These are phyloP conservation scores for Synanthedon tipuliformis DNA, from an alignment of 2,888 invertebrate genomes.

Conservation along the genomic window DNA sequence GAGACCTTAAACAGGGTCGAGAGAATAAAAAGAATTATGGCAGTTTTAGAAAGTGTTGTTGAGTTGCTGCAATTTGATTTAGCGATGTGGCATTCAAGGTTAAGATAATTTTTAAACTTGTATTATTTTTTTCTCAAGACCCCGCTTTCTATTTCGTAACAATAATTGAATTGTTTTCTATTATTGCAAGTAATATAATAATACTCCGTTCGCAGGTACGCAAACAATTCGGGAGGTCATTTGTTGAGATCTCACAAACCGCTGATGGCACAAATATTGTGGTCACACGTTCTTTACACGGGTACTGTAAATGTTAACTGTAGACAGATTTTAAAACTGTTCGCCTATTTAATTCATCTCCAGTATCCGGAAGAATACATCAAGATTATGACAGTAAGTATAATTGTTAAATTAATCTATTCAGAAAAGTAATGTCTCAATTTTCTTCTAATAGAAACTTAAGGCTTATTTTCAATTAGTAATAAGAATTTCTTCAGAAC, in stretches of 20 bases:
- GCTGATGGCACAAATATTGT: conserved; percentile 42
- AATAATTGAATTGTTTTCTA: not conserved
- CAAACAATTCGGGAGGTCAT: conserved; percentile 33
- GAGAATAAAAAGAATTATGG: conserved; percentile 62
- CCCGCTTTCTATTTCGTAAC: too few species aligned
- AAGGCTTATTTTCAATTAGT: too few species aligned
- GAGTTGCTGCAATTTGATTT: conserved; percentile 69
- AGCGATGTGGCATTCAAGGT: conserved; percentile 67
- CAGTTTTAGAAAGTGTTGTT: conserved; percentile 57
- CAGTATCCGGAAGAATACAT: conserved; percentile 46
- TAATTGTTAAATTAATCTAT: too few species aligned
- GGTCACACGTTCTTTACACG: conserved; percentile 40
- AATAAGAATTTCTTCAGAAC: too few species aligned
- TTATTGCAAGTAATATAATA: not conserved
- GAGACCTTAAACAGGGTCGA: conserved; percentile 41
- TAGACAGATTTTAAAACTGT: conserved; percentile 43
- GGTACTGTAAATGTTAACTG: conserved; percentile 42
- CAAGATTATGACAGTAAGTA: conserved; percentile 41
- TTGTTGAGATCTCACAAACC: conserved; percentile 48
- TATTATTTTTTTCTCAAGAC: not conserved
- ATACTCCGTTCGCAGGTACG: conserved; percentile 29
- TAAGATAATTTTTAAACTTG: not conserved
- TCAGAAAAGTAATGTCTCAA: too few species aligned
- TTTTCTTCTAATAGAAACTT: too few species aligned
- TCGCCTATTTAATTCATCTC: conserved; percentile 41